These are phyloP conservation scores for Oreonectes daqikongensis DNA, from an alignment of 2,797 vertebrate species.

Conservation along the genomic window DNA sequence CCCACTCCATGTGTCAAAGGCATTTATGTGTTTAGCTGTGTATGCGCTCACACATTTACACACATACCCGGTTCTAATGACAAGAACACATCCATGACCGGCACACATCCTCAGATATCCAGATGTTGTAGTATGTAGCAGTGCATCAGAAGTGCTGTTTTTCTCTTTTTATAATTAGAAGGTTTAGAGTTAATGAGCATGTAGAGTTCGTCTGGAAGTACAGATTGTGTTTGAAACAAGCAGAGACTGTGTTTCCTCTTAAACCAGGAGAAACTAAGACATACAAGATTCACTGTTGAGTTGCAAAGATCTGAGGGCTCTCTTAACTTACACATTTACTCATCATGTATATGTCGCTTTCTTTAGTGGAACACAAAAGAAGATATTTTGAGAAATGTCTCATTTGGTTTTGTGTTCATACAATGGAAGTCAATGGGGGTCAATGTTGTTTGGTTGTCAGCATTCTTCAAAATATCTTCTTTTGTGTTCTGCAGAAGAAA, in stretches of 20 bases:
- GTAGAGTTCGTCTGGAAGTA: slow-evolving; percentile 39
- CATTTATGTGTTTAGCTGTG: slow-evolving; percentile 30
- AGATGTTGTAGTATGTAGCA: slow-evolving; percentile 7
- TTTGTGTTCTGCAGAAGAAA: too few species aligned
- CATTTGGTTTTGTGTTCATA: too few species aligned
- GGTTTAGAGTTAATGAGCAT: slow-evolving; percentile 57
- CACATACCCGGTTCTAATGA: slow-evolving; percentile 17
- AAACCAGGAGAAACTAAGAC: slow-evolving; percentile 22
- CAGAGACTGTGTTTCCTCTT: slow-evolving; percentile 43
- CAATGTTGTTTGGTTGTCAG: too few species aligned
- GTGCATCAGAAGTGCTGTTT: not conserved
- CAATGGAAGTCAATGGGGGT: too few species aligned
- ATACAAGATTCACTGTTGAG: not conserved
- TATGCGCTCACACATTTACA: slow-evolving; percentile 22
- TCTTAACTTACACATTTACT: too few species aligned
- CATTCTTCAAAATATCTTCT: too few species aligned
- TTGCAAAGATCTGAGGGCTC: too few species aligned
- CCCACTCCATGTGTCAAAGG: slow-evolving; percentile 41
- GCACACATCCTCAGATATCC: slow-evolving; percentile 5
- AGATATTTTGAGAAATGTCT: too few species aligned
- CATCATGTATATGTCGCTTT: too few species aligned
- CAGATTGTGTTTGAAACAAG: slow-evolving; percentile 37
- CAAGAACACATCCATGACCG: slow-evolving; percentile 3
- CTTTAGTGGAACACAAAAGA: too few species aligned
- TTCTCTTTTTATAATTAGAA: slow-evolving; percentile 54